Evolutionary conservation across 1,140 invertebrate species (phyloP).

Genomic region (Ceratina japonica): DNA sequence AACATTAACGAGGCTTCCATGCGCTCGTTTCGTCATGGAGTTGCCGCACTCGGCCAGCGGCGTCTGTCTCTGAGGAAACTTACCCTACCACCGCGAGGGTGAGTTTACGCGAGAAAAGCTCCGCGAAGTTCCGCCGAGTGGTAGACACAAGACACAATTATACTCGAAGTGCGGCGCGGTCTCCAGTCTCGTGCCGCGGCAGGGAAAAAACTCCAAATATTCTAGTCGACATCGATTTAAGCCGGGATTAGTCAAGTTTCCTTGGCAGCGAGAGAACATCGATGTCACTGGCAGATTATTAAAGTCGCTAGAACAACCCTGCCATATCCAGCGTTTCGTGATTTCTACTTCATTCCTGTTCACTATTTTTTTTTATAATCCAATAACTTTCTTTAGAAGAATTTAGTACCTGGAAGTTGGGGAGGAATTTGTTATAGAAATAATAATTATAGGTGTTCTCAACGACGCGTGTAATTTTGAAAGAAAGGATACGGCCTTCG

Average conservation of each 20-base stretch:
- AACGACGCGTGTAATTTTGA: too few relatives aligned
- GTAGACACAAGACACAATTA: conserved; percentile 22
- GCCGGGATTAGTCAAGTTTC: conserved; percentile 12
- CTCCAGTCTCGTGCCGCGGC: not conserved
- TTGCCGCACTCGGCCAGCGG: too few relatives aligned
- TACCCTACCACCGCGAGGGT: conserved; percentile 1
- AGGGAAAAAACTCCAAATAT: conserved; percentile 9
- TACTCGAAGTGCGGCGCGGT: not conserved
- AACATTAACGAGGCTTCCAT: conserved; percentile 25
- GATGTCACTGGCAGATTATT: not conserved
- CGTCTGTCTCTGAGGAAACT: not conserved
- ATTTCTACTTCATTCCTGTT: too few relatives aligned
- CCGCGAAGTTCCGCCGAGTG: conserved; percentile 9
- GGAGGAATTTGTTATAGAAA: too few relatives aligned
- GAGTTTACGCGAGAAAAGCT: conserved; percentile 25
- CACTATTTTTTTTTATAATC: too few relatives aligned
- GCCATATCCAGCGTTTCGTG: not conserved
- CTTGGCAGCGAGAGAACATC: not conserved
- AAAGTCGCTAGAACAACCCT: too few relatives aligned
- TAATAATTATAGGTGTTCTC: too few relatives aligned
- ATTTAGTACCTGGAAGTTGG: too few relatives aligned
- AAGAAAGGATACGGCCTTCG: not conserved
- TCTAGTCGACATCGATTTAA: conserved; percentile 10
- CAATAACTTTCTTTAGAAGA: too few relatives aligned
- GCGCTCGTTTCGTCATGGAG: not conserved